Conservation (phyloP, 35 echinoderm and acorn worm species). For the Holothuria glaberrima region DNA sequence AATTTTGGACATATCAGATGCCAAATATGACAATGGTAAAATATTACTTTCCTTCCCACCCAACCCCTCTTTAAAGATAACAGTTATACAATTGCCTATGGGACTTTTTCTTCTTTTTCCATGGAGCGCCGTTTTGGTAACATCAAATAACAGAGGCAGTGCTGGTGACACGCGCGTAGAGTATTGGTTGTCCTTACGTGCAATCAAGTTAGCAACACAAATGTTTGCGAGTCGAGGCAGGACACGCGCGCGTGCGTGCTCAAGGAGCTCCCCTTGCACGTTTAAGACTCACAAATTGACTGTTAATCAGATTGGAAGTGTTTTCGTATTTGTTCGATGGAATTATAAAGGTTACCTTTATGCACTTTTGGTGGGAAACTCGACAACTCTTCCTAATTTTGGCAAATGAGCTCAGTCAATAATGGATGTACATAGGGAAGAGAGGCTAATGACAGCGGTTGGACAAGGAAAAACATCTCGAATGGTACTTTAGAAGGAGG, state of each 20-base stretch:
- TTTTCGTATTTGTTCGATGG: constrained; percentile 36
- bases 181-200: constrained; percentile 37
- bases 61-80: not conserved
- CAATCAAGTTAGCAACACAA: constrained; percentile 24
- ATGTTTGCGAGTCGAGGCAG: constrained; percentile 28
- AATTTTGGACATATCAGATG: too few relatives aligned
- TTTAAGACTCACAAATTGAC: constrained; percentile 48
- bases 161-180: constrained; percentile 8
- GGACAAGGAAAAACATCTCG: not conserved
- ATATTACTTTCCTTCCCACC: too few relatives aligned
- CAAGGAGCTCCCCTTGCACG: constrained; percentile 33
- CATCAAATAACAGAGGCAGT: constrained; percentile 29
- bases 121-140: constrained; percentile 2
- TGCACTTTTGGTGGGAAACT: constrained; percentile 27
- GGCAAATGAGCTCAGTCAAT: constrained; percentile 50
- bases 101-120: constrained; percentile 21
- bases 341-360: constrained; percentile 39
- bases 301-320: constrained; percentile 50
- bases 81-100: constrained; percentile 20
- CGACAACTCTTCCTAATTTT: constrained; percentile 48
- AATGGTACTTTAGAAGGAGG: too few relatives aligned
- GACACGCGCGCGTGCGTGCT: constrained; percentile 29
- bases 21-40: too few relatives aligned
- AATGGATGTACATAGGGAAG: constrained; percentile 25
- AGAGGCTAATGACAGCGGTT: constrained; percentile 32